phyloP scores from a whole-genome alignment of 35 echinoderm and acorn worm genomes.

The Anneissia japonica region DNA sequence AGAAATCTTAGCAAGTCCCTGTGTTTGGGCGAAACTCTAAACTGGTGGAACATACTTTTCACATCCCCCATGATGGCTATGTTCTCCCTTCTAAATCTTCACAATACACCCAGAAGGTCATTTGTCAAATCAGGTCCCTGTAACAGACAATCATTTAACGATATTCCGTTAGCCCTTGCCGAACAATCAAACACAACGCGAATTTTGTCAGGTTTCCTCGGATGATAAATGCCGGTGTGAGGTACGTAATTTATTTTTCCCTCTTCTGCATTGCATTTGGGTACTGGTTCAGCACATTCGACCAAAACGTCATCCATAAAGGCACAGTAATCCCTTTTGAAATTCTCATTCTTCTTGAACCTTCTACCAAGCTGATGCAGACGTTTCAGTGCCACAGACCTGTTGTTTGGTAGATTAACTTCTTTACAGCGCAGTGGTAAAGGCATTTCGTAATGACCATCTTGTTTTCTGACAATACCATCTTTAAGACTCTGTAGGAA shows the following conservation, averaged over 20 bases:
- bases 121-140: conserved; percentile 55
- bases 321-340: conserved; percentile 9
- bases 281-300: conserved; percentile 36
- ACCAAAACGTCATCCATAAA: conserved; percentile 37
- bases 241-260: conserved; percentile 22
- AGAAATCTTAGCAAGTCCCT: conserved; percentile 41
- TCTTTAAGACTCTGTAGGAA: too few relatives aligned
- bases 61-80: conserved; percentile 39
- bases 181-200: conserved; percentile 53
- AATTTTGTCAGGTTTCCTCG: conserved; percentile 39
- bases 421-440: conserved; percentile 17
- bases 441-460: conserved; percentile 53
- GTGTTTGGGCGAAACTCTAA: conserved; percentile 13
- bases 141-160: conserved; percentile 33
- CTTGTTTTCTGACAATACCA: background rate
- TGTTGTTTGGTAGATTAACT: conserved; percentile 27
- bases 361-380: background rate
- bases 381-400: background rate
- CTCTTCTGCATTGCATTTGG: background rate
- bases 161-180: conserved; percentile 29
- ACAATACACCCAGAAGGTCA: conserved; percentile 33
- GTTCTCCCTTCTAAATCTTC: conserved; percentile 26
- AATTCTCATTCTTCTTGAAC: conserved; percentile 28
- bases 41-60: conserved; percentile 53
- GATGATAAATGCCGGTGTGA: conserved; percentile 40